Percentiles rank a stretch among this genome's conserved stretches.
phyloP scores from a whole-genome alignment of 92 coral and sea anemone genomes.

The Muricea muricata region DNA sequence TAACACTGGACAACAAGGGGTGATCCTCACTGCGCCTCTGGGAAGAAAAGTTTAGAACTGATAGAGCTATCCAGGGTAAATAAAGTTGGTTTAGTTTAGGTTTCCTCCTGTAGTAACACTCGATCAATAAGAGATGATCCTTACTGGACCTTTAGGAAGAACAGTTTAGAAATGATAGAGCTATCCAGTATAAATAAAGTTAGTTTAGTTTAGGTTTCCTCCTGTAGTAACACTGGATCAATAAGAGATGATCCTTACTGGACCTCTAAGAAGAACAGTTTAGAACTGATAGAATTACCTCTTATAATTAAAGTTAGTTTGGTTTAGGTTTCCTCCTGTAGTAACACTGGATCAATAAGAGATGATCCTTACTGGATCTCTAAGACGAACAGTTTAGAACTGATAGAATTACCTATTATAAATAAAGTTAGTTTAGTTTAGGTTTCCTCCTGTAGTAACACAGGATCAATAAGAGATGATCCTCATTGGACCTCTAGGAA shows the following conservation, averaged over 20 bases:
- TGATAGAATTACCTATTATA: neutral
- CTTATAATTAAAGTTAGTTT: neutral
- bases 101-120: too few relatives aligned
- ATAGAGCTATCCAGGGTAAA: too few relatives aligned
- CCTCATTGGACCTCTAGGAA: too few relatives aligned
- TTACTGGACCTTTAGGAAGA: too few relatives aligned
- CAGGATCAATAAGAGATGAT: neutral
- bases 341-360: neutral
- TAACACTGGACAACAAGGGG: too few relatives aligned
- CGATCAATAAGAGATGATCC: too few relatives aligned
- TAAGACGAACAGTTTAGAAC: neutral
- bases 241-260: neutral
- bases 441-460: neutral
- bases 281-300: neutral
- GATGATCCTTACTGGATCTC: neutral
- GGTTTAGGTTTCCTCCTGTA: neutral
- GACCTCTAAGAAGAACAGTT: neutral
- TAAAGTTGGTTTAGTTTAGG: too few relatives aligned
- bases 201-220: neutral
- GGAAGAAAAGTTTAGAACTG: too few relatives aligned
- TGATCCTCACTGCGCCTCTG: too few relatives aligned
- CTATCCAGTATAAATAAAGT: neutral
- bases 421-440: neutral
- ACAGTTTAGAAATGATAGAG: neutral
- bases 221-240: slow-evolving; percentile 6